Evolutionary conservation across 2,888 invertebrate genomes (phyloP), one percentile per base, ranked within the genome.

Genomic region (Parascotia fuliginaria): DNA sequence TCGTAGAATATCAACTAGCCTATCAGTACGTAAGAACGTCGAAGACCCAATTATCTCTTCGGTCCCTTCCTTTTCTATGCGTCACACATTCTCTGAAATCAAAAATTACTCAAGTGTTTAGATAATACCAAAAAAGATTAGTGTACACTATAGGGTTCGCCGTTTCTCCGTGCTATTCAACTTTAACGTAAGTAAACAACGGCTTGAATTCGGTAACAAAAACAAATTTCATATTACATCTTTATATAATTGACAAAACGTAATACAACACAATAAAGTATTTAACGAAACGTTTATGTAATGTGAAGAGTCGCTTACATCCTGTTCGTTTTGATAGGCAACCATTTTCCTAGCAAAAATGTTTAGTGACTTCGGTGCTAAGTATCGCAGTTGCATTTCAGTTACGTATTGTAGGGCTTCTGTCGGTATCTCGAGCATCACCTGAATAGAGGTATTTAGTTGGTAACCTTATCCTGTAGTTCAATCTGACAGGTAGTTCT

Each of bases 371-470:
- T 81, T 89, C 5, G 75, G 71, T 1, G 71, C 64, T 1, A 91
- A 60, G 44, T 83, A 78, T 1, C 72, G 70, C 1, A 83, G 49
- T 55, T 91, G 91, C 24, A 60, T 51, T 3, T 85, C 81, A 0
- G 86, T 84, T 2, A 91, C 64, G 36, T 79, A 64, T 43, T 61
- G 71, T 28, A 91, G 55, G 29, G 67, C 83, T 6, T 72, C 49
- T 11, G 84, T 60, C 2, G 77, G 69, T 70, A 91, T 90, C 37
- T 76, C 74, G 34, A 76, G 39, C 83, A 90, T 85, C 7, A 91
- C 88, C 91, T 91, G 55, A 3, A 14, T 7, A 7, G 24, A 6
- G 7, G 7, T 7, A 24, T 19, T 3, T 19, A 19, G 2, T 19
- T 19, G 5, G 3, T 19, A 19, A 5, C 19, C 5, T 2, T 19